Evolutionary conservation across 64 coral and sea anemone genomes (phyloP), one percentile per base, ranked within the genome.

Genomic region (Astreopora myriophthalma): DNA sequence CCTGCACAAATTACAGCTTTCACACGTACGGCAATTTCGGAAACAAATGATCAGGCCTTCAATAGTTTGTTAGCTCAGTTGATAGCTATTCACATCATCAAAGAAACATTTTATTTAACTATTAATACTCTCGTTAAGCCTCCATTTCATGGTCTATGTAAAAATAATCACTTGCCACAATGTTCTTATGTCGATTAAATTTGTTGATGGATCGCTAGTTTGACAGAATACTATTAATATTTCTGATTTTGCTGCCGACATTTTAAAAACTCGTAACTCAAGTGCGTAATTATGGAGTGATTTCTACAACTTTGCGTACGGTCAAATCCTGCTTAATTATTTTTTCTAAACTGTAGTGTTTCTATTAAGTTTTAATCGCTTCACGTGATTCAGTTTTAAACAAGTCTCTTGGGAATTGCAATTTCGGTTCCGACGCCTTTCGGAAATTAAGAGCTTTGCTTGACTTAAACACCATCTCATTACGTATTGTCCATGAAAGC

Each of bases 401-500:
- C 14, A 23, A 55, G 51, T 25, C 17, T 48, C 40, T 46, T 76
- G 22, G 12, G 17, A 48, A 79, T 8, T 1, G 1, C 0, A 1
- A 52, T 16, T 79, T 7, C 26, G 3, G 17, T 55, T 34, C 17
- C 49, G 5, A 34, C 25, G 6, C 48, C 6, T 78, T 40, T 78
- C 23, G 76, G 76, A 57, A 34, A 80, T 80, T 58, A 80, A 58
- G 20, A 34, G 27, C 49, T 80, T 80, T 80, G 28, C 10, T 33
- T 58, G 40, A 33, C 25, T 80, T 80, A 31, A 48, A 76, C 1
- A 77, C 2, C 66, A 55, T 44, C 1, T 8, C 19, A 44, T 42
- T 42, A n/a, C n/a, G n/a, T n/a, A n/a, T n/a, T n/a, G n/a, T n/a
- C n/a, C n/a, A n/a, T n/a, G n/a, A n/a, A n/a, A n/a, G n/a, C n/a